A percentile compares a stretch with the other conserved stretches of the same genome.
Conservation (phyloP, 2,797 vertebrate genomes). For the Rhinichthys osculus region DNA sequence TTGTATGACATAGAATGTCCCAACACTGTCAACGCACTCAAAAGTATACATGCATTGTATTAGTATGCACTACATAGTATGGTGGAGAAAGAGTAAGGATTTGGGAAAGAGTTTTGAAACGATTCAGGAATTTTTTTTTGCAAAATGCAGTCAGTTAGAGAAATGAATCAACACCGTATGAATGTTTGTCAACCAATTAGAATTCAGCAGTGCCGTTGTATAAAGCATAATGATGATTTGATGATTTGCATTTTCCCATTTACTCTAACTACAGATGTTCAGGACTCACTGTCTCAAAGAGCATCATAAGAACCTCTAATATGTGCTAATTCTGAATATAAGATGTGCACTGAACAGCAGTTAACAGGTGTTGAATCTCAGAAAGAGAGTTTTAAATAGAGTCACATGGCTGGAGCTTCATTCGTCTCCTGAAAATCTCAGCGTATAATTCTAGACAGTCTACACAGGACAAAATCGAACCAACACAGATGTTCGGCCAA, state of each 20-base stretch:
- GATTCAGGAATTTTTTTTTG: too few relatives aligned
- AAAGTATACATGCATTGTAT: background rate
- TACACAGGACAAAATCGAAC: background rate
- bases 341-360: slow-evolving; percentile 8
- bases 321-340: background rate
- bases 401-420: background rate
- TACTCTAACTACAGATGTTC: slow-evolving; percentile 4
- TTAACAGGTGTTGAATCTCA: slow-evolving; percentile 2
- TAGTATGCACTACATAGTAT: background rate
- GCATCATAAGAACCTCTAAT: background rate
- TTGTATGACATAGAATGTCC: background rate
- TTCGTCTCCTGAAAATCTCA: background rate
- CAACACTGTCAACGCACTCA: background rate
- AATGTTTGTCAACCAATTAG: background rate
- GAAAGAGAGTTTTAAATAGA: background rate
- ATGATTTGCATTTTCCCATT: background rate
- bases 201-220: background rate
- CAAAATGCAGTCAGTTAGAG: background rate
- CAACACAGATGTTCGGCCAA: background rate
- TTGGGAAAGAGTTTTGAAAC: background rate
- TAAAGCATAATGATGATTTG: background rate
- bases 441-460: background rate
- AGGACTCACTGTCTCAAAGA: background rate
- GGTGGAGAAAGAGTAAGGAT: background rate
- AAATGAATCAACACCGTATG: background rate